phyloP scores from a whole-genome alignment of 2,888 invertebrate genomes.

The Heliconius hortense region DNA sequence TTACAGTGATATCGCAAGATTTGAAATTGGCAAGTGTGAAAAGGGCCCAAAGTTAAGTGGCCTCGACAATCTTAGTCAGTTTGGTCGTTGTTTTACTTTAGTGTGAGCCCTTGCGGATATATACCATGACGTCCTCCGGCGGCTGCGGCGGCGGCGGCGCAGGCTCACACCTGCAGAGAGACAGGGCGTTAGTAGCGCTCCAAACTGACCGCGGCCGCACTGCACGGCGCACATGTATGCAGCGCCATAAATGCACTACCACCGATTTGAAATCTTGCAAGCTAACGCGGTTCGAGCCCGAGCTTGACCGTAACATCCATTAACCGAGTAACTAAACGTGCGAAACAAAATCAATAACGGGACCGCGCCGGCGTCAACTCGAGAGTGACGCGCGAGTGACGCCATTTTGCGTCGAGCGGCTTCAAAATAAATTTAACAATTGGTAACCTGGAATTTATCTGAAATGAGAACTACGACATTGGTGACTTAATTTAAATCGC shows the following conservation, averaged over 20 bases:
- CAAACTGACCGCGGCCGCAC: slow-evolving; percentile 67
- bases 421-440: slow-evolving; percentile 62
- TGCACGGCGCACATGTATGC: slow-evolving; percentile 23
- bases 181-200: slow-evolving; percentile 81
- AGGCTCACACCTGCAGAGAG: slow-evolving; percentile 83
- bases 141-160: slow-evolving; percentile 79
- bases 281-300: slow-evolving; percentile 49
- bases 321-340: slow-evolving; percentile 52
- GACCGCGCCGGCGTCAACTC: slow-evolving; percentile 69
- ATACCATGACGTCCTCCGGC: slow-evolving; percentile 79
- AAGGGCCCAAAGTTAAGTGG: slow-evolving; percentile 82
- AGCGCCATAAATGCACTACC: slow-evolving; percentile 55
- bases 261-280: slow-evolving; percentile 80
- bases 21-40: slow-evolving; percentile 79
- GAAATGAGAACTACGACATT: slow-evolving; percentile 74
- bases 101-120: slow-evolving; percentile 80
- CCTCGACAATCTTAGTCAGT: slow-evolving; percentile 77
- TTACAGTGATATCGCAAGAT: slow-evolving; percentile 80
- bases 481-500: slow-evolving; percentile 59
- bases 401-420: slow-evolving; percentile 81
- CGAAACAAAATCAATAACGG: slow-evolving; percentile 62
- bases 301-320: slow-evolving; percentile 58
- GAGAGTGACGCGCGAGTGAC: slow-evolving; percentile 76
- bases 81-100: slow-evolving; percentile 77
- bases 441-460: slow-evolving; percentile 66